phyloP scores from a whole-genome alignment of 2,113 vertebrate genomes.

The Cyanoderma ruficeps region DNA sequence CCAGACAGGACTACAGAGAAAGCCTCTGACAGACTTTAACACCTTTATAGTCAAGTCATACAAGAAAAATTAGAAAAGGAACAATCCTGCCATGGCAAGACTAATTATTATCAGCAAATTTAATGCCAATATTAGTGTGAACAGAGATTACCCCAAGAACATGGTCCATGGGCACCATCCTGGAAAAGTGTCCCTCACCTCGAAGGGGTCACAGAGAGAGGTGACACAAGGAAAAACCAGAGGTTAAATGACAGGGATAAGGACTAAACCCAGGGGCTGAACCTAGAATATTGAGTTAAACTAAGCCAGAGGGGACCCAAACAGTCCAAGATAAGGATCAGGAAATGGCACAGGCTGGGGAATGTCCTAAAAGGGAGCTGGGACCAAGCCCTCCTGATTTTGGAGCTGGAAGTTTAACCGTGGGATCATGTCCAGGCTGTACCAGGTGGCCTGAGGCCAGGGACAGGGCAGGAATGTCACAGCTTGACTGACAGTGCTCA shows the following conservation, averaged over 20 bases:
- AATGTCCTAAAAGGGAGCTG: not conserved
- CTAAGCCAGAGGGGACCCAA: not conserved
- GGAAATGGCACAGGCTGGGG: not conserved
- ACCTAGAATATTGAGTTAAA: not conserved
- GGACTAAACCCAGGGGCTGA: not conserved
- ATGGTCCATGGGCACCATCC: not conserved
- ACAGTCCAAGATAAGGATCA: not conserved
- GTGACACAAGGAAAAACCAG: not conserved
- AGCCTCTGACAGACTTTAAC: not conserved
- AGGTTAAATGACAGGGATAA: not conserved
- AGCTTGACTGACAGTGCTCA: not conserved
- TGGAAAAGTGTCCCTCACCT: not conserved
- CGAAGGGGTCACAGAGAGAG: not conserved
- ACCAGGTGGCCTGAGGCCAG: not conserved
- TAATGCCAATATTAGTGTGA: not conserved
- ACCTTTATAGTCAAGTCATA: not conserved
- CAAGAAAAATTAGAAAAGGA: not conserved
- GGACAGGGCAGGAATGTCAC: not conserved
- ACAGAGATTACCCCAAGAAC: not conserved
- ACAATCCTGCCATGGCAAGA: not conserved
- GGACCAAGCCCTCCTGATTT: not conserved
- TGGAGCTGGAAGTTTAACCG: not conserved
- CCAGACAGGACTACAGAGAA: not conserved
- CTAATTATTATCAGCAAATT: not conserved
- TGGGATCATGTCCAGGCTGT: not conserved